A percentile compares a stretch with the other conserved stretches of the same genome.
phyloP scores from a whole-genome alignment of 2,888 invertebrate genomes.

The Spisula solida region DNA sequence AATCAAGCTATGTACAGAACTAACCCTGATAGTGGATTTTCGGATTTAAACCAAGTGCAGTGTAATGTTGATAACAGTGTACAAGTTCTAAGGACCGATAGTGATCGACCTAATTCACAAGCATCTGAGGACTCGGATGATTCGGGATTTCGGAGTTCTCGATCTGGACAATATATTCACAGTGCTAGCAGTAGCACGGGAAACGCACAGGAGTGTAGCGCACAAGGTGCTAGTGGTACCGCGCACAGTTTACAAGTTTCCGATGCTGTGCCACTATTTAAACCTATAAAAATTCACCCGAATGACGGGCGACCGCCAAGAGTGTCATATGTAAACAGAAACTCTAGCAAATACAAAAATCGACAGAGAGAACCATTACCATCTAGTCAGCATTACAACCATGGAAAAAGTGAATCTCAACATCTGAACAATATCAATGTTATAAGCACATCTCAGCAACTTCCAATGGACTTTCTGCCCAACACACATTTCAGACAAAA shows the following conservation, averaged over 20 bases:
- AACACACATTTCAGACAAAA: constrained; percentile 10
- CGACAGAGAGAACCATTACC: constrained; percentile 55
- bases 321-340: constrained; percentile 68
- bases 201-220: constrained; percentile 72
- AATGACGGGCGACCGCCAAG: constrained; percentile 66
- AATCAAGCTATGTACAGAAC: constrained; percentile 75
- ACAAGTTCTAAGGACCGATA: constrained; percentile 60
- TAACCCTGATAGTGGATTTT: constrained; percentile 80
- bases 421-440: constrained; percentile 37
- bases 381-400: constrained; percentile 70
- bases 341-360: constrained; percentile 62
- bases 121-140: constrained; percentile 84
- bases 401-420: constrained; percentile 60
- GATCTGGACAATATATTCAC: constrained; percentile 80
- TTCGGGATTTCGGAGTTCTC: constrained; percentile 83
- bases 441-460: constrained; percentile 36
- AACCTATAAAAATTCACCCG: constrained; percentile 78
- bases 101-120: constrained; percentile 81
- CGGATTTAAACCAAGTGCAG: constrained; percentile 77
- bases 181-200: constrained; percentile 78
- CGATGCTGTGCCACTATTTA: constrained; percentile 77
- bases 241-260: constrained; percentile 65
- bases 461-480: constrained; percentile 31
- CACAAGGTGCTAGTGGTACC: constrained; percentile 37
- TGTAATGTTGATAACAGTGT: constrained; percentile 64